Conservation (phyloP, 2,113 vertebrate species). For the Athene noctua region DNA sequence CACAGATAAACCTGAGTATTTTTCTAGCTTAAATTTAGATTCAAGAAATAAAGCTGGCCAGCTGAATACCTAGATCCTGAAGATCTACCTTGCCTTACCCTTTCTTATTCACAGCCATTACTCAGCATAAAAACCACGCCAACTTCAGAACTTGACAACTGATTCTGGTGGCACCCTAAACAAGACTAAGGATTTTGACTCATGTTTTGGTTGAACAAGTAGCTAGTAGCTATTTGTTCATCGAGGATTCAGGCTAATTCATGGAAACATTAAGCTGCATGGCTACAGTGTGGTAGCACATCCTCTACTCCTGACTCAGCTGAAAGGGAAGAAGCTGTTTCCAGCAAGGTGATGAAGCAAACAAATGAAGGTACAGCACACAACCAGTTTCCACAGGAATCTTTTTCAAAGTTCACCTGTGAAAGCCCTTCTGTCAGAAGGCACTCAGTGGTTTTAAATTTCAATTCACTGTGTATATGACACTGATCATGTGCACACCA, state of each 20-base stretch:
- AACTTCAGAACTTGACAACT: not conserved
- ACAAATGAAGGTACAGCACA: not conserved
- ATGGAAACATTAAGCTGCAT: not conserved
- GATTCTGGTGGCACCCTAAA: not conserved
- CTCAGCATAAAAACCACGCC: not conserved
- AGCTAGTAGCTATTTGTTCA: not conserved
- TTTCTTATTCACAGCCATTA: not conserved
- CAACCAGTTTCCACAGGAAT: not conserved
- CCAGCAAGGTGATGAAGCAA: not conserved
- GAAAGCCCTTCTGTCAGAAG: not conserved
- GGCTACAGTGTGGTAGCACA: fast-evolving
- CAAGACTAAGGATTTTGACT: not conserved
- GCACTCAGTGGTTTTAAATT: not conserved
- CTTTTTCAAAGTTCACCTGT: not conserved
- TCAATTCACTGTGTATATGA: not conserved
- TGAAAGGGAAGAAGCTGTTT: not conserved
- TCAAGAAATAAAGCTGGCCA: not conserved
- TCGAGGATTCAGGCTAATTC: not conserved
- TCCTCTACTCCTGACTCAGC: not conserved
- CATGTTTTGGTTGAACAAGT: too few species aligned
- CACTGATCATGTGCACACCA: not conserved
- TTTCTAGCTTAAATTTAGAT: not conserved
- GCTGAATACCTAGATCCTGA: not conserved
- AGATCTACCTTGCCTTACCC: not conserved
- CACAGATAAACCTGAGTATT: not conserved